A percentile compares a stretch with the other conserved stretches of the same genome.
Evolutionary conservation across 2,888 invertebrate genomes (phyloP).

Genomic region (Eremobia ochroleuca): DNA sequence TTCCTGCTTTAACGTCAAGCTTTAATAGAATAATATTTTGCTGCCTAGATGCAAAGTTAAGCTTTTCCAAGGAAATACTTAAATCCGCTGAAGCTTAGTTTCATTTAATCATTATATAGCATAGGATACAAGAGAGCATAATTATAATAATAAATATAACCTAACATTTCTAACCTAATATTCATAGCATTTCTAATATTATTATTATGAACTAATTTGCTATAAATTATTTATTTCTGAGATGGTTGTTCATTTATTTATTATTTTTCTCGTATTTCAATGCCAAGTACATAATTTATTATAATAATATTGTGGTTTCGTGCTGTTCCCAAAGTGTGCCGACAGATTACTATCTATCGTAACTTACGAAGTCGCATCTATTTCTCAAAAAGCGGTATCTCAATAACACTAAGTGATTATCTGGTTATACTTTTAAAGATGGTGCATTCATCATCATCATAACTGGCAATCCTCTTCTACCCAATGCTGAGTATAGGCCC

Average conservation of each 20-base stretch:
- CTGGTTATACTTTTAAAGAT: not conserved
- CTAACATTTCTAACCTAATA: not conserved
- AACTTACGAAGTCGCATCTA: not conserved
- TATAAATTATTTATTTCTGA: constrained; percentile 3
- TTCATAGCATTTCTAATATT: not conserved
- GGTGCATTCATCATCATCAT: not conserved
- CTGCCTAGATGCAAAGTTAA: not conserved
- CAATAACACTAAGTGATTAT: not conserved
- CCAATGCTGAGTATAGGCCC: not conserved
- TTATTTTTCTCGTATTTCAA: not conserved
- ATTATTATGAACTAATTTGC: constrained; percentile 10
- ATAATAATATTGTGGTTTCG: not conserved
- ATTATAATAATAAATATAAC: not conserved
- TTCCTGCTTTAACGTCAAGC: not conserved
- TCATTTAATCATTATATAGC: not conserved
- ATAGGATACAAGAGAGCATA: not conserved
- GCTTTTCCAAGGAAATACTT: not conserved
- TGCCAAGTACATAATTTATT: not conserved
- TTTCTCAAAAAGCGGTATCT: too few species aligned
- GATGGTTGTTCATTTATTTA: not conserved
- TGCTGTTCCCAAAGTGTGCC: not conserved
- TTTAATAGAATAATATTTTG: not conserved
- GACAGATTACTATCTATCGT: not conserved
- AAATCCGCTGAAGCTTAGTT: not conserved
- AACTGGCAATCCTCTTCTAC: not conserved